Conservation (phyloP, 1,140 invertebrate genomes). For the Pogonus chalceus region DNA sequence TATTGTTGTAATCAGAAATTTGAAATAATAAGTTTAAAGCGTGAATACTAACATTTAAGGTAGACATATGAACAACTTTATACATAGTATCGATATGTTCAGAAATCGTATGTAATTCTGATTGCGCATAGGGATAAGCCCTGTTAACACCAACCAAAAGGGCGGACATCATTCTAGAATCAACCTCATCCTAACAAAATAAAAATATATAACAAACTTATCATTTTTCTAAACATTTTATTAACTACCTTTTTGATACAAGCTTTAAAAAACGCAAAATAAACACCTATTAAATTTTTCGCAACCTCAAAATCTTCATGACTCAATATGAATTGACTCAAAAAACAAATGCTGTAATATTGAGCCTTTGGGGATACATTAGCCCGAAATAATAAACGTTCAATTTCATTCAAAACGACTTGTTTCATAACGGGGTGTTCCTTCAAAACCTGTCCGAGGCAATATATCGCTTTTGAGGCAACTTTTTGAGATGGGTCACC, state of each 20-base stretch:
- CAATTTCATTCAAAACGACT: constrained; percentile 77
- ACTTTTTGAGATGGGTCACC: constrained; percentile 86
- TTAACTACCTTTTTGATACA: constrained; percentile 62
- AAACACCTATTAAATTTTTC: constrained; percentile 75
- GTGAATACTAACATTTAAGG: constrained; percentile 76
- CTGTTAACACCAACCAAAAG: constrained; percentile 81
- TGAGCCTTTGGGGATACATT: constrained; percentile 79
- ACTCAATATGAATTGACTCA: constrained; percentile 68
- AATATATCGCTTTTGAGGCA: constrained; percentile 76
- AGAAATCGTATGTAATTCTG: constrained; percentile 43
- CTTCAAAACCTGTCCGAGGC: constrained; percentile 73
- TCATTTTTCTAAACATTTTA: constrained; percentile 8
- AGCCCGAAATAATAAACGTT: constrained; percentile 75
- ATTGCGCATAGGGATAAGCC: constrained; percentile 69
- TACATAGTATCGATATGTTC: constrained; percentile 78
- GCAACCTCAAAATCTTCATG: constrained; percentile 68
- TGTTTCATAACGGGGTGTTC: constrained; percentile 88
- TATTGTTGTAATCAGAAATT: constrained; percentile 51
- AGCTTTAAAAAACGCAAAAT: constrained; percentile 93
- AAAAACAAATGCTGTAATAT: constrained; percentile 88
- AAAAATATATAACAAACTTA: background rate
- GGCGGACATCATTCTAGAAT: constrained; percentile 84
- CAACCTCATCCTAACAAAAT: constrained; percentile 66
- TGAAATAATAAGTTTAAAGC: constrained; percentile 81
- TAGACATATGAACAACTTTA: constrained; percentile 74